These are phyloP conservation scores for Thamnaconus septentrionalis DNA, from an alignment of 2,113 vertebrate genomes.

Conservation along the genomic window DNA sequence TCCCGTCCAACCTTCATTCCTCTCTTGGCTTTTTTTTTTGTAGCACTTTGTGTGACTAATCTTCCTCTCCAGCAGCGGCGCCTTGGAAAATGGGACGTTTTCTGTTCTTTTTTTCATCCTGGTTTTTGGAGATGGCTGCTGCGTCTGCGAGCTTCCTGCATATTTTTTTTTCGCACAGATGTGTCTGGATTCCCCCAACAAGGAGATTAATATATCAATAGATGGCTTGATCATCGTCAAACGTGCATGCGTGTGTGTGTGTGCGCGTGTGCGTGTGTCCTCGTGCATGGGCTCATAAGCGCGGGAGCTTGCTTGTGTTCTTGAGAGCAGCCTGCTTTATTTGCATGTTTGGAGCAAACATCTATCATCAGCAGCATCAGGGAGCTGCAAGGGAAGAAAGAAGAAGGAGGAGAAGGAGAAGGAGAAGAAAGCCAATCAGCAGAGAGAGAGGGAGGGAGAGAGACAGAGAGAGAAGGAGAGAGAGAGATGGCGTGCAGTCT, in stretches of 20 bases:
- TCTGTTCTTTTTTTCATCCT: too few relatives aligned
- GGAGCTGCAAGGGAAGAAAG: conserved; percentile 58
- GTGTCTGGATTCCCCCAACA: conserved; percentile 34
- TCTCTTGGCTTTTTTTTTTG: conserved; percentile 33
- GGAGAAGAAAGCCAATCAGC: conserved; percentile 27
- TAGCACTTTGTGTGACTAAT: conserved; percentile 35
- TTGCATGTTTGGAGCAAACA: conserved; percentile 71
- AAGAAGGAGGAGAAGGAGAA: conserved; percentile 43
- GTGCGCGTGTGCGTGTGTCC: conserved; percentile 14
- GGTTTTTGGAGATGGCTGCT: conserved; percentile 21
- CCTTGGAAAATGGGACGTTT: conserved; percentile 36
- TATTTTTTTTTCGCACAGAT: conserved; percentile 40
- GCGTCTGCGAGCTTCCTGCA: conserved; percentile 21
- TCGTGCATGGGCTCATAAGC: conserved; percentile 15
- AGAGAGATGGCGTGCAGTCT: conserved; percentile 40
- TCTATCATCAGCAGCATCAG: conserved; percentile 79
- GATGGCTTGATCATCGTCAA: conserved; percentile 59
- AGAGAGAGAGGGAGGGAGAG: neutral
- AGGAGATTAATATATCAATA: conserved; percentile 55
- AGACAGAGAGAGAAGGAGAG: too few relatives aligned
- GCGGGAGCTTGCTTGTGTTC: conserved; percentile 25
- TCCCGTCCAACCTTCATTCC: conserved; percentile 22
- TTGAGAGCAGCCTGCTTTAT: conserved; percentile 57
- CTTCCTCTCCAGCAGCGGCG: conserved; percentile 11
- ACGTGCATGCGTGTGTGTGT: conserved; percentile 32